Evolutionary conservation across 35 echinoderm and acorn worm genomes (phyloP).

Genomic region (Ophiothrix spiculata): DNA sequence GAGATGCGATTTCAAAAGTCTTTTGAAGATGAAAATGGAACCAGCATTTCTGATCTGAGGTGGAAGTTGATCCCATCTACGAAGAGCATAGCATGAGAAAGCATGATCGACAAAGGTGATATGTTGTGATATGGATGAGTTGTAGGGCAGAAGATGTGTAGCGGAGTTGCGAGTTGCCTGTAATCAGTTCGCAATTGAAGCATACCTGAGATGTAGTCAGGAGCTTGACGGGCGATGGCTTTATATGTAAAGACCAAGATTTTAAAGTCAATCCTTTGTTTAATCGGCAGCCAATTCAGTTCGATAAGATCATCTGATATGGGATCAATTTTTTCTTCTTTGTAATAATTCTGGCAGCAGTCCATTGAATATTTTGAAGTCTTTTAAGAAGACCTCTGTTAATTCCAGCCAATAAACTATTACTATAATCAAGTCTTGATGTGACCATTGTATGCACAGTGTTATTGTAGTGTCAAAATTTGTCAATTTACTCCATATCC

Average conservation of each 20-base stretch:
- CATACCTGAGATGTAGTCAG: too few relatives aligned
- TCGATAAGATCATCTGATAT: neutral
- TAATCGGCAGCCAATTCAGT: neutral
- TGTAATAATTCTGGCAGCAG: slow-evolving; percentile 13
- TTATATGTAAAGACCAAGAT: too few relatives aligned
- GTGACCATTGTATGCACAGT: neutral
- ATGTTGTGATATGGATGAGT: too few relatives aligned
- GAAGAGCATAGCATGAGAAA: too few relatives aligned
- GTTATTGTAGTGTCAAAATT: neutral
- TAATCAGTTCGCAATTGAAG: too few relatives aligned
- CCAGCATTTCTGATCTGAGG: too few relatives aligned
- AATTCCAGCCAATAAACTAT: slow-evolving; percentile 33
- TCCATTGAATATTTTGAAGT: slow-evolving; percentile 24
- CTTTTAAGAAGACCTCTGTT: neutral
- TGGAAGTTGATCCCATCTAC: too few relatives aligned
- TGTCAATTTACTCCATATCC: neutral
- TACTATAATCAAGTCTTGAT: slow-evolving; percentile 49
- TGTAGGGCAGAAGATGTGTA: neutral
- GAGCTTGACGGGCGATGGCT: too few relatives aligned
- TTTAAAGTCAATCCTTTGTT: too few relatives aligned
- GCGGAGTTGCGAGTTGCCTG: neutral
- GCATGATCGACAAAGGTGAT: too few relatives aligned
- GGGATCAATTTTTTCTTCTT: neutral
- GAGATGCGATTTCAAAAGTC: too few relatives aligned
- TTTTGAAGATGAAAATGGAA: too few relatives aligned